Evolutionary conservation across 2,888 invertebrate genomes (phyloP), one percentile per base, ranked within the genome.

Genomic region (Zaprionus bogoriensis): DNA sequence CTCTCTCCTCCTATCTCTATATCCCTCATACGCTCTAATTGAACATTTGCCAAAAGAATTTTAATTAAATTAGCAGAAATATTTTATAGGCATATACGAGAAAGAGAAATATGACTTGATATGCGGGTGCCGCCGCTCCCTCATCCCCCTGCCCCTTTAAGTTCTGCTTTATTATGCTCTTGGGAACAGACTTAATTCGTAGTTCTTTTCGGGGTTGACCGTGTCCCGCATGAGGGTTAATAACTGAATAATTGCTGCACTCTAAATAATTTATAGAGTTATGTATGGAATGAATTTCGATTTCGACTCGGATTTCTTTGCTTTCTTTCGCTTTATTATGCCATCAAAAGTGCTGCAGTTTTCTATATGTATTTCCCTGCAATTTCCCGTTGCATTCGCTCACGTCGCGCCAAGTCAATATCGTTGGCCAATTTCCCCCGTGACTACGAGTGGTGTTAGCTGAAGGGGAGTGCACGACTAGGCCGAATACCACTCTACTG

Each of bases 31-130:
- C n/a, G 53, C 32, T n/a, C 62, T 66, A 61, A 63, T 82, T 41
- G 47, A 67, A 57, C 66, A 67, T 66, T 83, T 68, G 80, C 87
- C 73, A 86, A 86, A 86, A 83, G 73, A 79, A 80, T 80, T 86
- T 76, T 70, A 79, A 80, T 86, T 80, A 65, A 86, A 86, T 80
- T 61, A 86, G 47, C 76, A 53, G 53, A 12, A 45, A 25, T 55
- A 20, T 17, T 44, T 53, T n/a, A n/a, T n/a, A n/a, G n/a, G n/a
- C n/a, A 48, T 57, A 36, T 42, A 39, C 3, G 19, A 27, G 6
- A 6, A 12, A 47, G 4, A 0, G 39, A 32, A n/a, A n/a, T n/a
- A n/a, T 42, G 20, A 20, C 4, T 22, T 22, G 17, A 20, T 28
- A 71, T 76, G 74, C 74, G 77, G 74, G 58, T 57, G 50, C 41